Evolutionary conservation across 1,140 invertebrate species (phyloP).

Genomic region (Lasaia peninsularis): DNA sequence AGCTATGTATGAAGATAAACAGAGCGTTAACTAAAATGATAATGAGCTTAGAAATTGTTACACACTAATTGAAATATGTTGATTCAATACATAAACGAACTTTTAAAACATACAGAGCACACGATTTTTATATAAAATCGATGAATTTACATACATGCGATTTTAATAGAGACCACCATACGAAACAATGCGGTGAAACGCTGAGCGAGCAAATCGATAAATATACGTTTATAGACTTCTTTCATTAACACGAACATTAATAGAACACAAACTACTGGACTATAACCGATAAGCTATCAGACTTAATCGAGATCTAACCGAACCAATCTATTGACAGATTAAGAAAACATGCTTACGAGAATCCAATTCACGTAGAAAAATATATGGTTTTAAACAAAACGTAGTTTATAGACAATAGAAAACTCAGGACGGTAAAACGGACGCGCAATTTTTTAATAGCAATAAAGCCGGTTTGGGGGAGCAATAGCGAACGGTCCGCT

Average conservation of each 20-base stretch:
- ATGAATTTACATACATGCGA: conserved; percentile 4
- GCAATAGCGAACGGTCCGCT: conserved; percentile 37
- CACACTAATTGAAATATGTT: conserved; percentile 20
- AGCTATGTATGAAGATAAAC: conserved; percentile 24
- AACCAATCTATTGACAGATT: not conserved
- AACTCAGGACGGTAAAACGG: conserved; percentile 44
- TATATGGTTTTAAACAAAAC: conserved; percentile 24
- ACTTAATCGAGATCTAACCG: conserved; percentile 1
- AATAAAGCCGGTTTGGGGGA: conserved; percentile 41
- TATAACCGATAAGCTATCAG: conserved; percentile 20
- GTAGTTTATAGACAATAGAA: conserved; percentile 15
- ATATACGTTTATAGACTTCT: conserved; percentile 16
- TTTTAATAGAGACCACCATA: conserved; percentile 16
- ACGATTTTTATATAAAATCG: too few relatives aligned
- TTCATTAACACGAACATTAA: not conserved
- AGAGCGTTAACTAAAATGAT: conserved; percentile 36
- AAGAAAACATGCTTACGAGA: conserved; percentile 20
- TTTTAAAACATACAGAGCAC: conserved; percentile 5
- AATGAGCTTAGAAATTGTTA: conserved; percentile 31
- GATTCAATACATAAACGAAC: not conserved
- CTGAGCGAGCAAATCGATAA: conserved; percentile 32
- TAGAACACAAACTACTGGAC: conserved; percentile 6
- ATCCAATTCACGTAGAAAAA: not conserved
- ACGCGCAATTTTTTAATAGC: conserved; percentile 40
- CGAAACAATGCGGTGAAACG: conserved; percentile 23